phyloP scores from a whole-genome alignment of 2,113 vertebrate genomes.

The Mus spicilegus region DNA sequence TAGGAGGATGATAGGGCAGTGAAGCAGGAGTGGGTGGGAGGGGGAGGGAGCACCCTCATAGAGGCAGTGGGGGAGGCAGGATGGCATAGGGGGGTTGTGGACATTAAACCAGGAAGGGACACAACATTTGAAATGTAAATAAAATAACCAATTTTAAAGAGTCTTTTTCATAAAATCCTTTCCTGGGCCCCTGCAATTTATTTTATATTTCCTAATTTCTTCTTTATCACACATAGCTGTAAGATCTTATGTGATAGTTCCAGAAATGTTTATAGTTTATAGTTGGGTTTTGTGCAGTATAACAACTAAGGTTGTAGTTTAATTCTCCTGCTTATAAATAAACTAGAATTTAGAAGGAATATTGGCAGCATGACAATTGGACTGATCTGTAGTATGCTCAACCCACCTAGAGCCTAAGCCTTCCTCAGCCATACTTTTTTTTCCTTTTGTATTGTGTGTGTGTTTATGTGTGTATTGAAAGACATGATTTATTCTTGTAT shows the following conservation, averaged over 20 bases:
- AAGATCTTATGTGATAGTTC: neutral
- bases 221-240: neutral
- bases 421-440: neutral
- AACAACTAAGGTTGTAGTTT: neutral
- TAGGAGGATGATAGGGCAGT: no score
- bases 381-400: neutral
- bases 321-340: neutral
- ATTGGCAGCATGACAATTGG: neutral
- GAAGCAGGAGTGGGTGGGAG: no score
- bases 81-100: no score
- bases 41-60: no score
- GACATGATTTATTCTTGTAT: neutral
- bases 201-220: neutral
- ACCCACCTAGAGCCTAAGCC: neutral
- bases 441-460: no score
- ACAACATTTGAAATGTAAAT: no score
- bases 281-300: neutral
- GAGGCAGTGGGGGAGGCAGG: no score
- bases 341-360: neutral
- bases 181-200: neutral
- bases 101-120: no score
- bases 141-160: no score
- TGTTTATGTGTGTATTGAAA: neutral
- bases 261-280: neutral
- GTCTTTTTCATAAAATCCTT: neutral